Evolutionary conservation across 1,140 invertebrate species (phyloP), one percentile per base, ranked within the genome.

Genomic region (Hyles vespertilio): DNA sequence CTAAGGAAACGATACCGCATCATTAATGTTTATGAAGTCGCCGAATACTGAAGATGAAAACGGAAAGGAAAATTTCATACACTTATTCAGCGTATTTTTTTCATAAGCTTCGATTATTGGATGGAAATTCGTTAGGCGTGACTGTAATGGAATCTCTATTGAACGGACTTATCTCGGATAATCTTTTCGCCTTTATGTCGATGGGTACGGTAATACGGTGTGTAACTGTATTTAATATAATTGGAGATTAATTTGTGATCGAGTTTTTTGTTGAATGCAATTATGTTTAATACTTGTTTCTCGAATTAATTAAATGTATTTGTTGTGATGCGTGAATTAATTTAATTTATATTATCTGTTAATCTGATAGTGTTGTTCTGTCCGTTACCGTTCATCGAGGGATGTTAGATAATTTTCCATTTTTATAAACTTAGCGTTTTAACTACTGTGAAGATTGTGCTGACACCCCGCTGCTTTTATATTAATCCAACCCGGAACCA

Each of bases 331-430:
- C 9, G 3, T 46, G 4, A 46, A 46, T 46, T 46, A 10, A 11
- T 46, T 46, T 9, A 46, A 5, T 22, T 22, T 22, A 1, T 22
- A 22, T 22, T 22, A 2, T 22, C 22, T 22, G 22, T 40, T 40
- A 40, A 40, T 40, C 36, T 5, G 8, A 40, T 40, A 8, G 36
- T 8, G 36, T 0, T 5, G 8, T 2, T 5, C 8, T 40, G 4
- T 1, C 36, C 36, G 8, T 1, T 40, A 5, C 0, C 8, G 0
- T 33, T 5, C n/a, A 32, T 9, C n/a, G 50, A 45, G 32, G 9
- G 40, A 22, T 63, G 65, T 60, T 67, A 74, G 67, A 69, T 74
- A 69, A 69, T 69, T 57, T 63, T 34, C 60, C 51, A 58, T 70
- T 73, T 65, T 73, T 66, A 62, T 56, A 52, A 59, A 68, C 63